These are phyloP conservation scores for Hydriomena furcata DNA, from an alignment of 2,888 invertebrate genomes.

Conservation along the genomic window DNA sequence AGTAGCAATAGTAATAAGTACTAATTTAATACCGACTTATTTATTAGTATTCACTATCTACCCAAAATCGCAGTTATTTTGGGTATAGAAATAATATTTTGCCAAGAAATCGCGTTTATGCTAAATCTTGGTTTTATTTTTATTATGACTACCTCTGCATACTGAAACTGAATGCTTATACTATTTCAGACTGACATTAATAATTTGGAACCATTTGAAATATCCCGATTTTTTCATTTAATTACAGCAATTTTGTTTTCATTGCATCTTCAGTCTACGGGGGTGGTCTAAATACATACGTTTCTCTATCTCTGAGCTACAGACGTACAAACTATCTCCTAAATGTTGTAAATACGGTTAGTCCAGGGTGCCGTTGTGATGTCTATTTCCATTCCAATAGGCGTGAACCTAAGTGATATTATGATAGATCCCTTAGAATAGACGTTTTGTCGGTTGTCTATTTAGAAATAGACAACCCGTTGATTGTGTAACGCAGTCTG, in stretches of 20 bases:
- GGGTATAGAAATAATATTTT: not conserved
- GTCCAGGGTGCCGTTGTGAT: slow-evolving; percentile 60
- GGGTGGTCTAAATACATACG: too few relatives aligned
- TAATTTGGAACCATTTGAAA: too few relatives aligned
- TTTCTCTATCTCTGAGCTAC: slow-evolving; percentile 18
- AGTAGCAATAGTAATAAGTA: not conserved
- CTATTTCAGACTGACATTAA: too few relatives aligned
- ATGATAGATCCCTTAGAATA: slow-evolving; percentile 39
- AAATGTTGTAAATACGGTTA: slow-evolving; percentile 44
- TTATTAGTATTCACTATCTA: too few relatives aligned
- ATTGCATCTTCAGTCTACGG: too few relatives aligned
- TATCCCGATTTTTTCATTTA: too few relatives aligned
- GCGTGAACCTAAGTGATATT: slow-evolving; percentile 60
- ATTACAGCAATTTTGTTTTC: too few relatives aligned
- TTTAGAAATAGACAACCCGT: slow-evolving; percentile 23
- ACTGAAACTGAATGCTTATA: too few relatives aligned
- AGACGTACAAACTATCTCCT: slow-evolving; percentile 49
- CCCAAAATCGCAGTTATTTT: not conserved
- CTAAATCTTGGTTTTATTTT: not conserved
- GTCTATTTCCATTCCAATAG: slow-evolving; percentile 61
- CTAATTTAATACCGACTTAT: not conserved
- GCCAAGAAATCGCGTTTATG: not conserved
- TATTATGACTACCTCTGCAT: too few relatives aligned
- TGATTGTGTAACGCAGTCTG: slow-evolving; percentile 6
- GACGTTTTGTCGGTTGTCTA: slow-evolving; percentile 27